Percentiles rank a stretch among this genome's conserved stretches.
Evolutionary conservation across 92 coral and sea anemone genomes (phyloP).

Genomic region (Palythoa grandiflora): DNA sequence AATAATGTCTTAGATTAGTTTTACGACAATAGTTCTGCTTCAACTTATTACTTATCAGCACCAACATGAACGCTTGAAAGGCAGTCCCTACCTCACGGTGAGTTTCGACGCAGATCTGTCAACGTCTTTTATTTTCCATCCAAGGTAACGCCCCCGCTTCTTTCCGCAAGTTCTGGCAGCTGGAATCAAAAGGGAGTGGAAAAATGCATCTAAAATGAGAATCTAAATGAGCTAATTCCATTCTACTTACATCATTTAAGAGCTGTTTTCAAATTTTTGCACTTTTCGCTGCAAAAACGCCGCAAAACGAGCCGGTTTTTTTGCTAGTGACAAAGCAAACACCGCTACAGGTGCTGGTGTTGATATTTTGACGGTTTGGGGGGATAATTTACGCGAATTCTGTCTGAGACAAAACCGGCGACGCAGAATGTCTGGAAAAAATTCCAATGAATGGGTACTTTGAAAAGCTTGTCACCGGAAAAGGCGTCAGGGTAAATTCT

Average conservation of each 20-base stretch:
- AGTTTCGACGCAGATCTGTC: background rate
- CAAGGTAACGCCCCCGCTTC: background rate
- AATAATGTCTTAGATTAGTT: background rate
- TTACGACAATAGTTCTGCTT: background rate
- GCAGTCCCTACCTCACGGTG: background rate
- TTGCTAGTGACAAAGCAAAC: background rate
- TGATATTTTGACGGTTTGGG: conserved; percentile 4
- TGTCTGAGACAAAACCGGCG: conserved; percentile 49
- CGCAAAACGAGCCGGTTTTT: conserved; percentile 20
- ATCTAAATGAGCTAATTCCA: conserved; percentile 6
- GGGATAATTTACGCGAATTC: conserved; percentile 17
- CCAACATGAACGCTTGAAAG: background rate
- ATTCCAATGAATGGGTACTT: background rate
- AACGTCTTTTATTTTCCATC: background rate
- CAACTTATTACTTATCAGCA: conserved; percentile 1
- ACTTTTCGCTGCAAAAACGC: background rate
- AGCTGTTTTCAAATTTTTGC: conserved; percentile 27
- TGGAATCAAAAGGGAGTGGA: conserved; percentile 24
- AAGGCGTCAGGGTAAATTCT: conserved; percentile 19
- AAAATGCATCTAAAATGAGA: background rate
- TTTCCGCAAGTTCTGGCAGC: conserved; percentile 41
- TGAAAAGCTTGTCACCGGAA: conserved; percentile 16
- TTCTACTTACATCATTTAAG: conserved; percentile 21
- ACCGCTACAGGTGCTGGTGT: background rate
- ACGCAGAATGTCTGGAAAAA: conserved; percentile 35